phyloP scores from a whole-genome alignment of 30 jellyfish, hydroid and myxozoan species.

The Hydractinia echinata region DNA sequence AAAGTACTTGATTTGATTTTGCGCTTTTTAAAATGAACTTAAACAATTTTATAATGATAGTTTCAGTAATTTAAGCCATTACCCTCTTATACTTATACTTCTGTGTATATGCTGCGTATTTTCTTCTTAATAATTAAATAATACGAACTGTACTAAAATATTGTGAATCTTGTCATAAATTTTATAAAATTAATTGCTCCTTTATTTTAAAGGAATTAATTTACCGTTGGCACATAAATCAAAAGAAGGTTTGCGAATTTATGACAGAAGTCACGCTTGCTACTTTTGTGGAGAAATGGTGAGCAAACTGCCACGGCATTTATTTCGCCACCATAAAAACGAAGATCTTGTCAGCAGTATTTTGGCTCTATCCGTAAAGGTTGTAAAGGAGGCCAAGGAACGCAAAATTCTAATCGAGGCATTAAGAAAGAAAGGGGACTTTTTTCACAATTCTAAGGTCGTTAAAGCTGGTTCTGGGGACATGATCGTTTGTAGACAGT shows the following conservation, averaged over 20 bases:
- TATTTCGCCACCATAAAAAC: constrained; percentile 20
- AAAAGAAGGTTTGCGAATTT: constrained; percentile 24
- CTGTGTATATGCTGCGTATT: no score
- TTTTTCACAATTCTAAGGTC: constrained; percentile 37
- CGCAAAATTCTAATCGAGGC: constrained; percentile 20
- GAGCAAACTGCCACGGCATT: constrained; percentile 27
- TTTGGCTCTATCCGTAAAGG: not conserved
- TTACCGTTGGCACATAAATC: constrained; percentile 5
- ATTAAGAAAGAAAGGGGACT: constrained; percentile 36
- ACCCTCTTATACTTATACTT: no score
- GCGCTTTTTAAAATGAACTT: no score
- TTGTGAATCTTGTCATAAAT: no score
- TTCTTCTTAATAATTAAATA: no score
- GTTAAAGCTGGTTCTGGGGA: constrained; percentile 32
- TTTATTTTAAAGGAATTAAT: no score
- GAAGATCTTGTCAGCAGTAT: constrained; percentile 24
- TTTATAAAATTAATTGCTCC: no score
- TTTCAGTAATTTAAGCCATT: no score
- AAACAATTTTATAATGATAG: no score
- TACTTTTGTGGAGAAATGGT: constrained; percentile 15
- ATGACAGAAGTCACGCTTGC: constrained; percentile 31
- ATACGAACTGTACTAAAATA: no score
- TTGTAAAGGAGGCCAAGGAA: not conserved
- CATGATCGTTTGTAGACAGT: constrained; percentile 29
- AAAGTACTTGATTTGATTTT: no score